phyloP scores from a whole-genome alignment of 2,797 vertebrate genomes.

The Centroberyx gerrardi region DNA sequence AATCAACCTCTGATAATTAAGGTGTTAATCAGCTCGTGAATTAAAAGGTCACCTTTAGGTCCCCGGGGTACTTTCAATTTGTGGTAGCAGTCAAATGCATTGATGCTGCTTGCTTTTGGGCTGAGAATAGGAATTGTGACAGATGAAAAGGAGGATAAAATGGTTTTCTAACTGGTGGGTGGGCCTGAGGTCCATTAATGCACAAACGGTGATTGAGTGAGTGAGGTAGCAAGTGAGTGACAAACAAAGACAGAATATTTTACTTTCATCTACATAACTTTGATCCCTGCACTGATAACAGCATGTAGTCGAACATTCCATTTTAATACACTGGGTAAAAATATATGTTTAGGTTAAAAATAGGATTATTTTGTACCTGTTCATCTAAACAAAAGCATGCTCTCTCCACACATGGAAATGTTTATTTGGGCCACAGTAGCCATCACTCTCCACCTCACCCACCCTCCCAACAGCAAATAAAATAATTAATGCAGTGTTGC shows the following conservation, averaged over 20 bases:
- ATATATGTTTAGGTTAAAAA: no score
- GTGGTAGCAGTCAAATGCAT: not conserved
- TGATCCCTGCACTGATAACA: not conserved
- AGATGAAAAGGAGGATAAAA: not conserved
- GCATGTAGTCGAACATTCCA: not conserved
- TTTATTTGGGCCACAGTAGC: no score
- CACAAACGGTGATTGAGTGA: not conserved
- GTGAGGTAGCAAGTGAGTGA: not conserved
- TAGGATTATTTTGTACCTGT: no score
- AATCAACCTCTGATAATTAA: not conserved
- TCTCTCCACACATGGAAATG: no score
- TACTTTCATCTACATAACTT: no score
- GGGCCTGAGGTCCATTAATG: not conserved
- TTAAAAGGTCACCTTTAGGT: no score
- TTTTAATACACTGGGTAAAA: not conserved
- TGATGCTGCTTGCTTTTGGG: not conserved
- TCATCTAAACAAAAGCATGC: no score
- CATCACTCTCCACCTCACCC: not conserved
- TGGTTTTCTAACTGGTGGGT: not conserved
- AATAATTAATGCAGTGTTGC: not conserved
- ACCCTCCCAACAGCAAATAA: not conserved
- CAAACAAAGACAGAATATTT: not conserved
- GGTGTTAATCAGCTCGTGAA: not conserved
- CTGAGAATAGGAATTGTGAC: not conserved
- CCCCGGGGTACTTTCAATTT: not conserved